Evolutionary conservation across 2,888 invertebrate genomes (phyloP).

Genomic region (Psococerastis gibbosa): DNA sequence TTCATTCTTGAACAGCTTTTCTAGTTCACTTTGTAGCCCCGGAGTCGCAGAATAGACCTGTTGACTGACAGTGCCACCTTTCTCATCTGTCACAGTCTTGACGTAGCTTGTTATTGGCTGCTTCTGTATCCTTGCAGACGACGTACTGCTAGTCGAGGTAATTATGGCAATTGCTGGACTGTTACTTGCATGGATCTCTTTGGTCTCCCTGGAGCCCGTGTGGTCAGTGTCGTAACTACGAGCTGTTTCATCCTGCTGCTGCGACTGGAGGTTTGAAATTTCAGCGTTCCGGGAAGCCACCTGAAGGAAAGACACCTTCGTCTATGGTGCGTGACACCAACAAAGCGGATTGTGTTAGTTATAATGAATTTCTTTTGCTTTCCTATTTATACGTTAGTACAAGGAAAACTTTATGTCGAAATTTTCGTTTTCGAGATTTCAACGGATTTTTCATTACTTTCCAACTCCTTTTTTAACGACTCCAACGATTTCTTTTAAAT

Average conservation of each 20-base stretch:
- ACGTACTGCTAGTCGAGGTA: conserved; percentile 18
- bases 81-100: neutral
- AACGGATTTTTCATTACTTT: no score
- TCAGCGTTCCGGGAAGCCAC: conserved; percentile 4
- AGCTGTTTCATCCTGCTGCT: conserved; percentile 1
- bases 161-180: conserved; percentile 17
- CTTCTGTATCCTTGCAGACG: conserved; percentile 6
- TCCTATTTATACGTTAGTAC: no score
- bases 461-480: no score
- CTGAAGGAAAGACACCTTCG: neutral
- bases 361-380: no score
- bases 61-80: neutral
- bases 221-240: neutral
- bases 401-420: no score
- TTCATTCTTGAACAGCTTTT: conserved; percentile 2
- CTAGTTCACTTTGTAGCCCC: conserved; percentile 1
- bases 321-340: no score
- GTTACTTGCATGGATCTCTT: conserved; percentile 10
- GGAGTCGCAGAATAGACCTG: neutral
- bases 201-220: neutral
- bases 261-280: conserved; percentile 1
- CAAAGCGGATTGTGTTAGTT: no score
- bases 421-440: no score
- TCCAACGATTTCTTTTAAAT: no score
- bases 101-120: neutral